Evolutionary conservation across 2,888 invertebrate species (phyloP).

Genomic region (Agrotis exclamationis): DNA sequence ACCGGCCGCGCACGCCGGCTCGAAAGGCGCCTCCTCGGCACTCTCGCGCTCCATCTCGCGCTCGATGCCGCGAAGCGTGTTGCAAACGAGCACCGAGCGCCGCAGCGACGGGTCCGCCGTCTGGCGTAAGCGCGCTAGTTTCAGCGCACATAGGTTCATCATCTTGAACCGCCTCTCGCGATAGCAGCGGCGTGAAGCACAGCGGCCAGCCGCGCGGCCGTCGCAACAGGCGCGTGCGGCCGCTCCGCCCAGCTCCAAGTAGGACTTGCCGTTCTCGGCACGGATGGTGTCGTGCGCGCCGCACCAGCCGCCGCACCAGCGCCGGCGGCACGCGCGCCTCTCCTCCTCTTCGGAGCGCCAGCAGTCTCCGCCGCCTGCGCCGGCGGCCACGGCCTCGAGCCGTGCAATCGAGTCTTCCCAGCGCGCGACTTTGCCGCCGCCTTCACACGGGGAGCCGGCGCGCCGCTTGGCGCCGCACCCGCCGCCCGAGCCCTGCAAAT

Average conservation of each 20-base stretch:
- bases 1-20: constrained; percentile 84
- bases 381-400: constrained; percentile 91
- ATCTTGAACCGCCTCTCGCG: constrained; percentile 96
- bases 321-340: constrained; percentile 89
- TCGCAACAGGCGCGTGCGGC: constrained; percentile 95
- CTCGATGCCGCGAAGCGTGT: constrained; percentile 97
- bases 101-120: constrained; percentile 97
- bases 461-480: constrained; percentile 91
- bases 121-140: constrained; percentile 96
- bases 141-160: constrained; percentile 97
- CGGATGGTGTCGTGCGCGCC: constrained; percentile 95
- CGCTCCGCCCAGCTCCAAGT: constrained; percentile 95
- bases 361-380: constrained; percentile 92
- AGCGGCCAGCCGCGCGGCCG: constrained; percentile 94
- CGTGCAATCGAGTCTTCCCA: constrained; percentile 90
- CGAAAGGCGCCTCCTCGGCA: constrained; percentile 90
- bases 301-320: constrained; percentile 91
- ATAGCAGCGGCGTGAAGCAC: constrained; percentile 95
- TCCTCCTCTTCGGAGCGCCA: constrained; percentile 91
- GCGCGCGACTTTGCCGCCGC: constrained; percentile 89
- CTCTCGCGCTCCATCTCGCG: constrained; percentile 95
- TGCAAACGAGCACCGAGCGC: constrained; percentile 98
- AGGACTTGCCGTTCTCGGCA: constrained; percentile 97
- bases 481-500: constrained; percentile 89
- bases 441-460: constrained; percentile 88